A percentile compares a stretch with the other conserved stretches of the same genome.
Evolutionary conservation across 2,797 vertebrate genomes (phyloP).

Genomic region (Sciaenops ocellatus): DNA sequence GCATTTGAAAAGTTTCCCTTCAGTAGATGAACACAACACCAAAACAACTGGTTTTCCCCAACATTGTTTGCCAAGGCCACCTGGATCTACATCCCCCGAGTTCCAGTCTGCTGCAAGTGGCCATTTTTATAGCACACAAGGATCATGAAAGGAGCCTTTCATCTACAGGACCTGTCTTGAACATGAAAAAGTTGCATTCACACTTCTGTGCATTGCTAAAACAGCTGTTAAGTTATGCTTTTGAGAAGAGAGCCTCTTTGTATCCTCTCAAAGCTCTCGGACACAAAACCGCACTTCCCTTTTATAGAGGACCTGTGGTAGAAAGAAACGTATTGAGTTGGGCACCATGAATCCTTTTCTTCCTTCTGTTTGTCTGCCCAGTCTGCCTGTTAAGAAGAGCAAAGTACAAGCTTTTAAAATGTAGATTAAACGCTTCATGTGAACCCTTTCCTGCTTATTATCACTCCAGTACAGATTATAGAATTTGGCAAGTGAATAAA

Average conservation of each 20-base stretch:
- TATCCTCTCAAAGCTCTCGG: conserved; percentile 35
- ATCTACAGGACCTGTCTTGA: conserved; percentile 48
- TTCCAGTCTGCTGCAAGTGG: conserved; percentile 45
- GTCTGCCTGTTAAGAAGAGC: conserved; percentile 16
- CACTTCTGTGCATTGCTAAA: conserved; percentile 63
- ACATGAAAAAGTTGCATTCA: conserved; percentile 59
- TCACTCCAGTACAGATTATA: conserved; percentile 9
- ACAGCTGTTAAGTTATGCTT: conserved; percentile 65
- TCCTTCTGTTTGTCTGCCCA: conserved; percentile 15
- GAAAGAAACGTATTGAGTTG: conserved; percentile 29
- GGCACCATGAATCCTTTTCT: conserved; percentile 26
- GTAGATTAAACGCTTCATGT: conserved; percentile 30
- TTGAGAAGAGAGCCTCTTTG: conserved; percentile 42
- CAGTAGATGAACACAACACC: neutral
- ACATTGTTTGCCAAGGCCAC: conserved; percentile 48
- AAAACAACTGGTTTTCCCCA: conserved; percentile 23
- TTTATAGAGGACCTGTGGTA: conserved; percentile 17
- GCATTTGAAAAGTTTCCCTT: conserved; percentile 14
- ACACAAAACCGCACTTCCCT: conserved; percentile 47
- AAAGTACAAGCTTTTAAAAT: conserved; percentile 12
- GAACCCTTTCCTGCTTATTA: conserved; percentile 12
- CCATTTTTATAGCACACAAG: conserved; percentile 55
- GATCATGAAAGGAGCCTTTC: conserved; percentile 70
- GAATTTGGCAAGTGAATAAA: conserved; percentile 1
- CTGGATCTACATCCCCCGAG: conserved; percentile 52